Evolutionary conservation across 2,113 vertebrate species (phyloP), one percentile per base, ranked within the genome.

Genomic region (Thryonomys swinderianus): DNA sequence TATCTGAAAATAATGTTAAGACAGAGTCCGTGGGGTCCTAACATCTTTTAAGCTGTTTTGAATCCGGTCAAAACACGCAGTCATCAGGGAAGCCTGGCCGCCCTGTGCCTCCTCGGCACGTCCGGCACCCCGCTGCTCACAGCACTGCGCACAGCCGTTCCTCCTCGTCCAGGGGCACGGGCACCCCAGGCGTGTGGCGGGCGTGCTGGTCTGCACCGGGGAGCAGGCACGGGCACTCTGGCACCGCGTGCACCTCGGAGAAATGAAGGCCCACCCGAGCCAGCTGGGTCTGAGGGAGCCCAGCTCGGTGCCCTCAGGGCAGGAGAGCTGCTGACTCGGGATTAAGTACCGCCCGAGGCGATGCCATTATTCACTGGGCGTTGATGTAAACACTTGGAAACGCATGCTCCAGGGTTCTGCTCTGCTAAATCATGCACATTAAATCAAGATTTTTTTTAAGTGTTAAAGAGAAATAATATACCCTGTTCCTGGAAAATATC

Each of bases 301-400:
- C 82, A 95, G 40, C 64, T 90, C 30, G n/a, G n/a, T n/a, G n/a
- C n/a, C n/a, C n/a, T n/a, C n/a, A n/a, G 40, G 87, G 53, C 45
- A 92, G 66, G 55, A 94, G 95, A 95, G 81, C 66, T 92, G 93
- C 96, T 73, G 88, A 81, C 59, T 88, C 27, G 62, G 74, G 84
- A 87, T 88, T 89, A 88, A 97, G 67, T 37, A 81, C 40, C 53
- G 53, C 59, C 88, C 67, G 4, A 84, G 91, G 76, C 67, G 45
- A 93, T 42, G 80, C 93, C 86, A 78, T 81, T 85, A 90, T 30
- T 84, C 57, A 83, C 25, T 85, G 59, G 53, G 73, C 61, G 76
- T 84, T 91, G 93, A 69, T 88, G 93, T 81, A 93, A 95, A 95
- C 83, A 96, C 25, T 87, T 5, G 45, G 37, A 85, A 91, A 85